phyloP scores from a whole-genome alignment of 2,888 invertebrate genomes.

The Nemoura dubitans region DNA sequence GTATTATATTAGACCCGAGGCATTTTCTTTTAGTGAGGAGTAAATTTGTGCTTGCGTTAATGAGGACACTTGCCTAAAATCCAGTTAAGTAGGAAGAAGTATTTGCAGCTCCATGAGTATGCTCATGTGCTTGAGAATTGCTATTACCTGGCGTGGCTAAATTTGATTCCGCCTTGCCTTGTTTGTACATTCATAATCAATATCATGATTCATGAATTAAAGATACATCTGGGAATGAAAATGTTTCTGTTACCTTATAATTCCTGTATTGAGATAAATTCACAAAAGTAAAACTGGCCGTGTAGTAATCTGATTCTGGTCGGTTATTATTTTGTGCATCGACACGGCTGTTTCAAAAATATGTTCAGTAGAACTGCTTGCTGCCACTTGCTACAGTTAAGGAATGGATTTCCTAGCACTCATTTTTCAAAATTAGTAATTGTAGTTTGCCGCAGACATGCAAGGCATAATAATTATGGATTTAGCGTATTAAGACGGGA shows the following conservation, averaged over 20 bases:
- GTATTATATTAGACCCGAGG: neutral
- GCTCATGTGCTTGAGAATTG: neutral
- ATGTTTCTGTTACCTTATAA: neutral
- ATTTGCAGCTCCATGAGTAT: neutral
- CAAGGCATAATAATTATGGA: no score
- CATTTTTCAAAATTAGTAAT: no score
- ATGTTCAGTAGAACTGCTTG: no score
- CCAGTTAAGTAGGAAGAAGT: neutral
- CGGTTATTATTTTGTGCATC: no score
- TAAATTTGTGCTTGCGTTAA: neutral
- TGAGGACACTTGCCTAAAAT: neutral
- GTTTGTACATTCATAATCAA: neutral
- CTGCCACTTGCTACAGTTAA: no score
- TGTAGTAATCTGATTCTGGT: no score
- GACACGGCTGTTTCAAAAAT: no score
- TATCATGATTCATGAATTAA: neutral
- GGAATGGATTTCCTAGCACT: no score
- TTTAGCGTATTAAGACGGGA: no score
- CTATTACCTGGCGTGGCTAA: neutral
- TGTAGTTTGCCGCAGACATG: no score
- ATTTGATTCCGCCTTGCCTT: neutral
- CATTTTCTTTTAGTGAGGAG: neutral
- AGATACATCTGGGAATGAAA: neutral
- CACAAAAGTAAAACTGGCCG: no score
- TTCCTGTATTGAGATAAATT: no score